phyloP scores from a whole-genome alignment of 2,113 vertebrate genomes.

The Chaenocephalus aceratus region DNA sequence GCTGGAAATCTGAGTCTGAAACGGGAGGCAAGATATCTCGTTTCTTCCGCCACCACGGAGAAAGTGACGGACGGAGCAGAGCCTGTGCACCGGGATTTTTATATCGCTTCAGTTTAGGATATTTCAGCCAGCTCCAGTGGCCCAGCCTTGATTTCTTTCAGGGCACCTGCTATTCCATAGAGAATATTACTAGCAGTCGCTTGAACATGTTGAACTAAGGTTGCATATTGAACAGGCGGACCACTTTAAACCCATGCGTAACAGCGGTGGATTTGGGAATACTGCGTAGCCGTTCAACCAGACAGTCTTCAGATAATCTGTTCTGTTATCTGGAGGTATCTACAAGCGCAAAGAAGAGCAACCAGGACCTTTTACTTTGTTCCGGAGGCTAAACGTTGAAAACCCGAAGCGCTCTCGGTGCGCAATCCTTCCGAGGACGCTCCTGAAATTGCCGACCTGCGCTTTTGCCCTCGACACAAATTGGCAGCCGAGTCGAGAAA shows the following conservation, averaged over 20 bases:
- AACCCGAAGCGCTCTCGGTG: conserved; percentile 68
- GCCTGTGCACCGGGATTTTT: conserved; percentile 78
- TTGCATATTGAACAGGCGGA: conserved; percentile 55
- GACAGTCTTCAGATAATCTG: conserved; percentile 32
- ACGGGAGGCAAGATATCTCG: conserved; percentile 62
- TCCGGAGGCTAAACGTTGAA: conserved; percentile 66
- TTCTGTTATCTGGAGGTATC: conserved; percentile 52
- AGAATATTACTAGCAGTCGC: conserved; percentile 32
- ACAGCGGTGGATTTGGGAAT: conserved; percentile 69
- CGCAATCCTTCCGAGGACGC: conserved; percentile 74
- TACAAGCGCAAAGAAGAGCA: conserved; percentile 51
- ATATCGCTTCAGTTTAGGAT: conserved; percentile 64
- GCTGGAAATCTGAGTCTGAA: conserved; percentile 59
- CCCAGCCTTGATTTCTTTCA: conserved; percentile 63
- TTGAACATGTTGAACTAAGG: conserved; percentile 38
- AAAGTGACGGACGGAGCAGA: conserved; percentile 81
- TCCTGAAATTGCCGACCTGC: conserved; percentile 75
- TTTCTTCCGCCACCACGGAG: conserved; percentile 76
- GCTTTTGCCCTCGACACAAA: conserved; percentile 64
- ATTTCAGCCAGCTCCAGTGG: conserved; percentile 58
- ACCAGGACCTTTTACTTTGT: conserved; percentile 65
- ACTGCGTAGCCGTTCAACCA: conserved; percentile 49
- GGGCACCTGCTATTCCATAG: conserved; percentile 53
- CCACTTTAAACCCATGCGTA: conserved; percentile 72
- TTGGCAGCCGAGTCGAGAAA: conserved; percentile 68